These are phyloP conservation scores for Oasisia sp. DNA, from an alignment of 2,888 invertebrate species.

Conservation along the genomic window DNA sequence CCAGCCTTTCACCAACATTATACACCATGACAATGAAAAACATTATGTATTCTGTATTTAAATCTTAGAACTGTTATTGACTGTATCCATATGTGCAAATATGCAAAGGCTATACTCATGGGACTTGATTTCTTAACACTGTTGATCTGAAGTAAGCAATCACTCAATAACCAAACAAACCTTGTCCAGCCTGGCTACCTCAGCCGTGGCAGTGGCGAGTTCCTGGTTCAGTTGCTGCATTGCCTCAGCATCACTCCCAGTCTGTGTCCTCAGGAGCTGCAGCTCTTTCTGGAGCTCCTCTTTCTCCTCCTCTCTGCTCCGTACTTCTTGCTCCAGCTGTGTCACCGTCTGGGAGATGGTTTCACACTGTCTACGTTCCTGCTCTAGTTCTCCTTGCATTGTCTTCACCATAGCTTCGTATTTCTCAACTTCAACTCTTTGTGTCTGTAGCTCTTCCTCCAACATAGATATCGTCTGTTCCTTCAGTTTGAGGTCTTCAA, in stretches of 20 bases:
- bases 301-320: not conserved
- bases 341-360: not conserved
- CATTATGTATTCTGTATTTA: no score
- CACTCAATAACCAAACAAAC: not conserved
- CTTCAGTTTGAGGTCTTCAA: not conserved
- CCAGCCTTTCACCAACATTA: no score
- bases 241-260: not conserved
- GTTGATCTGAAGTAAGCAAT: no score
- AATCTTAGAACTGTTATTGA: no score
- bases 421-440: slow-evolving; percentile 14
- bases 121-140: no score
- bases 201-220: not conserved
- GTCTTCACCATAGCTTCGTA: not conserved
- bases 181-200: not conserved
- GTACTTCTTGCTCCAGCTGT: not conserved
- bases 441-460: not conserved
- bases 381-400: slow-evolving; percentile 14
- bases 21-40: no score
- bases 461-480: not conserved
- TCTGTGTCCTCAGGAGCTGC: not conserved
- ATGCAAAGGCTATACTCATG: no score
- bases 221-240: not conserved
- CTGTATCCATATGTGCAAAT: no score
- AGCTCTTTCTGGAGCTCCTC: not conserved
- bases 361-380: not conserved